Conservation (phyloP, 2,797 vertebrate species). For the Columba guinea region DNA sequence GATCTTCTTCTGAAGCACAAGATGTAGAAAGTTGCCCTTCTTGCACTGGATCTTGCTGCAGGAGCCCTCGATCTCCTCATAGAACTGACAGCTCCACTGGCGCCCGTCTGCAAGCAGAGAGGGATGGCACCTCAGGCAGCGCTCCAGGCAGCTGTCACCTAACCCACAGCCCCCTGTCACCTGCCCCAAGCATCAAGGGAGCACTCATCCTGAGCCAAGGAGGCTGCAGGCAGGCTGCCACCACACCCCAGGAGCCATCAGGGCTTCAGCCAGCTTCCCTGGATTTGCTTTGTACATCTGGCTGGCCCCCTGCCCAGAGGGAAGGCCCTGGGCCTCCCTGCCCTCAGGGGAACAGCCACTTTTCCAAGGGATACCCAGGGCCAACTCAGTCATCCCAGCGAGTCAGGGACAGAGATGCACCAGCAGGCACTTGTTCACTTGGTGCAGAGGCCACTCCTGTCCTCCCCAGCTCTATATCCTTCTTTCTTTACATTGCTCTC, state of each 20-base stretch:
- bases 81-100: conserved; percentile 91
- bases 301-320: conserved; percentile 31
- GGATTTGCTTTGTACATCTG: conserved; percentile 53
- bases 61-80: conserved; percentile 93
- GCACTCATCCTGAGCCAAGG: neutral
- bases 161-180: neutral
- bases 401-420: neutral
- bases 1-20: conserved; percentile 95
- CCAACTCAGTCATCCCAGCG: neutral
- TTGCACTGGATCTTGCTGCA: conserved; percentile 92
- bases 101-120: conserved; percentile 82
- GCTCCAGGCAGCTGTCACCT: conserved; percentile 3
- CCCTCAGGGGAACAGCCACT: neutral
- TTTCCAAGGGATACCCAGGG: neutral
- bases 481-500: neutral
- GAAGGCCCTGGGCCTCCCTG: conserved; percentile 23
- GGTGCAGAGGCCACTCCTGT: neutral
- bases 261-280: neutral
- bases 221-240: conserved; percentile 23
- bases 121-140: neutral
- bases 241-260: neutral
- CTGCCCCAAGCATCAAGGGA: neutral
- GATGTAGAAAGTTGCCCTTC: conserved; percentile 88
- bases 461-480: neutral
- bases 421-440: neutral